These are phyloP conservation scores for Fratercula arctica DNA, from an alignment of 2,797 vertebrate species.

Conservation along the genomic window DNA sequence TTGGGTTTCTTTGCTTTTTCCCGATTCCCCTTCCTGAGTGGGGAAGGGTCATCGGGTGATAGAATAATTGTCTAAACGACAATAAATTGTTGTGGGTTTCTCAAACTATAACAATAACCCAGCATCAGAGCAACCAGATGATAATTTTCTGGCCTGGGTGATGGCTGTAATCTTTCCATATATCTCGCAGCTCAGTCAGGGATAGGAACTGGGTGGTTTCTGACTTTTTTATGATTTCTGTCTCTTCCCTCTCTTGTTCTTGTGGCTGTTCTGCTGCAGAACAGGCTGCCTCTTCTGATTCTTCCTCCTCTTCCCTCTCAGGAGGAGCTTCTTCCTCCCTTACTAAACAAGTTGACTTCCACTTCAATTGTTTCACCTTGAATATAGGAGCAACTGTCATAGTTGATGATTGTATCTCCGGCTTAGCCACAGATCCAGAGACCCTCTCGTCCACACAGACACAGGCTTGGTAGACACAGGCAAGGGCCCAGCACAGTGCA, in stretches of 20 bases:
- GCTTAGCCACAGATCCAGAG: not conserved
- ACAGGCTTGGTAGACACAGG: not conserved
- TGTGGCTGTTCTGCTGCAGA: not conserved
- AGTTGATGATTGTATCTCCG: not conserved
- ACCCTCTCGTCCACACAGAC: too few relatives aligned
- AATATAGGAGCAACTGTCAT: not conserved
- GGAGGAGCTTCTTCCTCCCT: not conserved
- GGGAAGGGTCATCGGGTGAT: too few relatives aligned
- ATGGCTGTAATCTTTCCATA: not conserved
- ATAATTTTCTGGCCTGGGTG: too few relatives aligned
- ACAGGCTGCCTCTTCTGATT: not conserved
- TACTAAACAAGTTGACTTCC: not conserved
- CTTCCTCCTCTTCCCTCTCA: not conserved
- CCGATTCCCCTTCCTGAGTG: too few relatives aligned
- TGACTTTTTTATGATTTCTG: not conserved
- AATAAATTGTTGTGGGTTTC: too few relatives aligned
- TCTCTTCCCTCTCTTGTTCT: not conserved
- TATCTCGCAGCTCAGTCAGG: not conserved
- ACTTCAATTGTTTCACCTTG: not conserved
- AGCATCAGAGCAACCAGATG: too few relatives aligned
- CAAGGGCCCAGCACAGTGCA: not conserved
- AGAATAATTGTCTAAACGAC: too few relatives aligned
- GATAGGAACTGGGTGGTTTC: not conserved
- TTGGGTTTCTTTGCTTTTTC: too few relatives aligned
- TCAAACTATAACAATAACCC: too few relatives aligned